Base-by-base conservation (phyloP, 2,797 vertebrate genomes). In the Loris lydekkerianus region DNA sequence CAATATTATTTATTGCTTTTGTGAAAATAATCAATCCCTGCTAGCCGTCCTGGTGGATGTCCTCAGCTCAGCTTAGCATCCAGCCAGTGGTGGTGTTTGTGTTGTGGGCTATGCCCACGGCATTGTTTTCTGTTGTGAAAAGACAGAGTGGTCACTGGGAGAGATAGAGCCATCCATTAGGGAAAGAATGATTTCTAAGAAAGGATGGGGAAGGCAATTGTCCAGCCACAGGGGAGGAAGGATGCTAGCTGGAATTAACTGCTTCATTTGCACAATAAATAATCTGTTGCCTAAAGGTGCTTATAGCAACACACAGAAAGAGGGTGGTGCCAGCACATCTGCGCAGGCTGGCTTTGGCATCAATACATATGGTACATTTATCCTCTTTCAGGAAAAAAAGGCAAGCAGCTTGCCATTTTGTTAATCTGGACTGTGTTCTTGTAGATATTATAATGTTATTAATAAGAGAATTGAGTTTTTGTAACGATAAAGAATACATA, bases 391-490 rank as follows among this genome's bases (percentile, higher is more conserved):
- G 46, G 15, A 17, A 46, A 31, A 40, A 7, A 34, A 56, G 40
- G 25, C 56, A 87, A 46, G 13, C 69, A 20, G 43, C 11, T 73
- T 67, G 13, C 23, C 13, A 3, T 84, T 27, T 34, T 61, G 37
- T 65, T 49, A 56, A 73, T 72, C 58, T 81, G 56, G 31, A 70
- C 72, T n/a, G 0, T 69, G 58, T 80, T 83, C 75, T 65, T 85
- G 75, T 37, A 46, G 70, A 63, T 83, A 46, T 53, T 92, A 21
- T 43, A 46, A 29, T 14, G 18, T 96, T 65, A 94, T 37, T 88
- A 77, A 88, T 72, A 77, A 88, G 89, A 75, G 53, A 93, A 80
- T 72, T 80, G n/a, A 87, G 49, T 75, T 76, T 91, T 95, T 93
- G 43, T 76, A 27, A 67, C 78, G 65, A 27, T 43, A 0, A 58